Evolutionary conservation across 2,113 vertebrate species (phyloP).

Genomic region (Enhydra lutris): DNA sequence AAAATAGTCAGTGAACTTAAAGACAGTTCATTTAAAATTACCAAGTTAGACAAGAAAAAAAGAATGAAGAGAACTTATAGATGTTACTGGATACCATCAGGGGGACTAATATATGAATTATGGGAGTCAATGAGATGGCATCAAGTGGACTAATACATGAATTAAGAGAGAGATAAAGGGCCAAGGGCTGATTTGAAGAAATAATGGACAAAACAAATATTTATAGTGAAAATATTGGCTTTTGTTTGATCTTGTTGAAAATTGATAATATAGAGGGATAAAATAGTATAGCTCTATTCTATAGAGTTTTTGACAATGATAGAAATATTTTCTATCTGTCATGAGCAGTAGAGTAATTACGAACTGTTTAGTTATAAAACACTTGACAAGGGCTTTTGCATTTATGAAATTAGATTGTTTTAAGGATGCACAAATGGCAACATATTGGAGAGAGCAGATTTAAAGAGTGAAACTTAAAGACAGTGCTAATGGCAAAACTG

Average conservation of each 20-base stretch:
- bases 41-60: not conserved
- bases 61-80: not conserved
- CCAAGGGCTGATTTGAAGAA: not conserved
- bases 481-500: not conserved
- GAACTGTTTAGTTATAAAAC: not conserved
- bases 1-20: not conserved
- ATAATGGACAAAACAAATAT: not conserved
- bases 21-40: not conserved
- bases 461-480: not conserved
- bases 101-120: not conserved
- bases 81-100: not conserved
- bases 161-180: not conserved
- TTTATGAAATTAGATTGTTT: not conserved
- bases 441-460: not conserved
- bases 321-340: not conserved
- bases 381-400: not conserved
- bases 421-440: not conserved
- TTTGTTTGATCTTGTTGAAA: not conserved
- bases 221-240: not conserved
- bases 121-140: not conserved
- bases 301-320: not conserved
- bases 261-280: not conserved
- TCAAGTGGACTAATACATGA: not conserved
- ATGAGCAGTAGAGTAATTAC: not conserved
- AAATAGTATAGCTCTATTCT: not conserved